phyloP scores from a whole-genome alignment of 2,113 vertebrate species.

The Etheostoma spectabile region DNA sequence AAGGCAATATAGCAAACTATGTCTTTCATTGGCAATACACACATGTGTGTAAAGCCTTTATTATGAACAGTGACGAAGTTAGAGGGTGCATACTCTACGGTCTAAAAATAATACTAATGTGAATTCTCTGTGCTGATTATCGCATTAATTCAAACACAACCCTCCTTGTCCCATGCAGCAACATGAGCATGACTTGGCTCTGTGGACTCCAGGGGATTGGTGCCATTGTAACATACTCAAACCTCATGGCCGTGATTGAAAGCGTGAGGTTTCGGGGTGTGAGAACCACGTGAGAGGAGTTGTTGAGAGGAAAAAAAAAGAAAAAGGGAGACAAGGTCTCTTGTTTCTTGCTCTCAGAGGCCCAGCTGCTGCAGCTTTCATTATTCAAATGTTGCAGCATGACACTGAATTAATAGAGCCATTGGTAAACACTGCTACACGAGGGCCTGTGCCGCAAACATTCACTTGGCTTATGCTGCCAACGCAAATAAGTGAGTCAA shows the following conservation, averaged over 20 bases:
- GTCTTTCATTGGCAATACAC: neutral
- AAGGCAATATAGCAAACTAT: conserved; percentile 13
- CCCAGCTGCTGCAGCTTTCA: conserved; percentile 77
- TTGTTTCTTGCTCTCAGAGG: conserved; percentile 72
- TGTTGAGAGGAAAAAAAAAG: conserved; percentile 78
- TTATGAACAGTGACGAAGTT: conserved; percentile 17
- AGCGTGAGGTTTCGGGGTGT: conserved; percentile 78
- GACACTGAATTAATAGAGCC: conserved; percentile 73
- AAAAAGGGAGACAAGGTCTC: conserved; percentile 71
- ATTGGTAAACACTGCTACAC: conserved; percentile 62
- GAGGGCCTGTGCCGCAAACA: conserved; percentile 50
- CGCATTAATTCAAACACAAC: conserved; percentile 73
- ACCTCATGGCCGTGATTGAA: conserved; percentile 76
- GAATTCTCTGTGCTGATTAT: conserved; percentile 53
- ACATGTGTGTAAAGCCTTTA: conserved; percentile 9
- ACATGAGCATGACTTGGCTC: conserved; percentile 69
- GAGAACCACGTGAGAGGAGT: conserved; percentile 79
- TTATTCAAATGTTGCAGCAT: conserved; percentile 73
- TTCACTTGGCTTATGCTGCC: conserved; percentile 42
- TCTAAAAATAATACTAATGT: conserved; percentile 33
- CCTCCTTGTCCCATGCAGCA: conserved; percentile 64
- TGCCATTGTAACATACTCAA: conserved; percentile 69
- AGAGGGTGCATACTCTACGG: conserved; percentile 16
- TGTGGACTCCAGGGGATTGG: conserved; percentile 58
- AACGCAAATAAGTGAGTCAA: conserved; percentile 52